These are phyloP conservation scores for Agraylea sexmaculata DNA, from an alignment of 1,140 invertebrate genomes.

Conservation along the genomic window DNA sequence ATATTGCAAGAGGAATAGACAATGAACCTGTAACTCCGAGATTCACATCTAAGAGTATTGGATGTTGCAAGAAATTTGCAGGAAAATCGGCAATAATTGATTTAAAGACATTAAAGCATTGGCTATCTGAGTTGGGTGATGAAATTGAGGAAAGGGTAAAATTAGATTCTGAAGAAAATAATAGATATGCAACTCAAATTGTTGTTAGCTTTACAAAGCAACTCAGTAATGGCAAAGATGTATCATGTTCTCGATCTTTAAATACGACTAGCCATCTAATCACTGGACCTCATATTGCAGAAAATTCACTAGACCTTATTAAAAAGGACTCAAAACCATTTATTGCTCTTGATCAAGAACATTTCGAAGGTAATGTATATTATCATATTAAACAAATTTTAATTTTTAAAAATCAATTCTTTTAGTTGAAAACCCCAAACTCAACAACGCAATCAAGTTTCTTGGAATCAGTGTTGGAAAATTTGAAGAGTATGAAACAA, in stretches of 20 bases:
- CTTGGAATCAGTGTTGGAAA: conserved; percentile 68
- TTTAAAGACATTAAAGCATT: conserved; percentile 61
- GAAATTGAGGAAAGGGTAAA: conserved; percentile 80
- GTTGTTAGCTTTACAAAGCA: conserved; percentile 45
- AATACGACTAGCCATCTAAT: conserved; percentile 30
- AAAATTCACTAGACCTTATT: conserved; percentile 48
- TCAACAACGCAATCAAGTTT: conserved; percentile 51
- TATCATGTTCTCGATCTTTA: conserved; percentile 46
- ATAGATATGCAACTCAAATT: conserved; percentile 53
- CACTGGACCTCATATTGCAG: conserved; percentile 46
- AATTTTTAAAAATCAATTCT: too few species aligned
- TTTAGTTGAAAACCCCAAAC: conserved; percentile 24
- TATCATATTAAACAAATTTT: background rate
- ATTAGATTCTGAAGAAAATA: conserved; percentile 62
- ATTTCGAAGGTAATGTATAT: conserved; percentile 7
- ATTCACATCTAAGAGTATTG: conserved; percentile 85
- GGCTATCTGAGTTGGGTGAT: conserved; percentile 65
- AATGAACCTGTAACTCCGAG: conserved; percentile 71
- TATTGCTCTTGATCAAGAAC: conserved; percentile 20
- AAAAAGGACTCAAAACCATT: conserved; percentile 39
- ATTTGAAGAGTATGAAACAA: conserved; percentile 50
- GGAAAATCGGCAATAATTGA: conserved; percentile 67
- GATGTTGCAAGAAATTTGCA: conserved; percentile 88
- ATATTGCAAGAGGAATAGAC: conserved; percentile 80
- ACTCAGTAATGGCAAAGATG: conserved; percentile 43